A percentile compares a stretch with the other conserved stretches of the same genome.
phyloP scores from a whole-genome alignment of 2,888 invertebrate species.

The Mythimna pallens region DNA sequence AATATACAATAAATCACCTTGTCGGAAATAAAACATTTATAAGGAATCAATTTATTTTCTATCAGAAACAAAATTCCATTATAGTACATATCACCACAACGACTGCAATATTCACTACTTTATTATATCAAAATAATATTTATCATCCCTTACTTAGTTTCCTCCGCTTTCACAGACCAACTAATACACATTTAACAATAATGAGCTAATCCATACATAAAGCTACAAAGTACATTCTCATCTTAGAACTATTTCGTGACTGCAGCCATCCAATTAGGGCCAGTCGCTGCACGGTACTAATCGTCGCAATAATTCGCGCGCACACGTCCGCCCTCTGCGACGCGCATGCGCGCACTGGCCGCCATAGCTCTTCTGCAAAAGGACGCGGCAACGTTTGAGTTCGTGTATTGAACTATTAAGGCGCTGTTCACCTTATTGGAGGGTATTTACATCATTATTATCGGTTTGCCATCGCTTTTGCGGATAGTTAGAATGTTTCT shows the following conservation, averaged over 20 bases:
- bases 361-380: constrained; percentile 76
- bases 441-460: constrained; percentile 69
- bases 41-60: neutral
- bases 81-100: neutral
- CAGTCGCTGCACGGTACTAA: constrained; percentile 67
- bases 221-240: constrained; percentile 40
- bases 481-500: constrained; percentile 28
- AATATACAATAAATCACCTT: too few relatives aligned
- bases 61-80: neutral
- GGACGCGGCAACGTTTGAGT: constrained; percentile 66
- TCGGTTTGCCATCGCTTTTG: constrained; percentile 57
- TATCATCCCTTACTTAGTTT: neutral
- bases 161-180: neutral
- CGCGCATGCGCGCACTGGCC: constrained; percentile 63
- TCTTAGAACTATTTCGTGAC: constrained; percentile 69
- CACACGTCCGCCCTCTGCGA: constrained; percentile 67
- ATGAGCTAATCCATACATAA: constrained; percentile 54
- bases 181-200: constrained; percentile 38
- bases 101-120: neutral
- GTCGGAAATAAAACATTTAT: too few relatives aligned
- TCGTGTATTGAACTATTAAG: constrained; percentile 63
- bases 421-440: constrained; percentile 66
- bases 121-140: constrained; percentile 2
- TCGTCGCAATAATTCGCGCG: constrained; percentile 68
- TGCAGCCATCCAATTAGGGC: constrained; percentile 69